Evolutionary conservation across 2,113 vertebrate genomes (phyloP).

Genomic region (Mus spicilegus): DNA sequence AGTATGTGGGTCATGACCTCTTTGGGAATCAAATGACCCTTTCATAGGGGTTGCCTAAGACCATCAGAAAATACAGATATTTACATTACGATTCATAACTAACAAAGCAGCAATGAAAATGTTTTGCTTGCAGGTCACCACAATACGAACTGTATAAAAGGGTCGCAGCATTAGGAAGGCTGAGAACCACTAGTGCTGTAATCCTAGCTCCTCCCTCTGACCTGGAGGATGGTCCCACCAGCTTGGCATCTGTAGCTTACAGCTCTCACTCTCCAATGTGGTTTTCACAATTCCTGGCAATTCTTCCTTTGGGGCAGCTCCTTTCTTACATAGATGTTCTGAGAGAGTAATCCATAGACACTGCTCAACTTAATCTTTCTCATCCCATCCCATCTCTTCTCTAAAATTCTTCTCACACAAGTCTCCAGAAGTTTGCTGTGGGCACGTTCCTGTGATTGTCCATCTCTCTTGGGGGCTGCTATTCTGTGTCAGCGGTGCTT

Average conservation of each 20-base stretch:
- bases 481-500: neutral
- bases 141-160: no score
- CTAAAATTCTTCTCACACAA: neutral
- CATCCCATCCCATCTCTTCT: neutral
- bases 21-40: no score
- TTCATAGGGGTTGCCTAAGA: no score
- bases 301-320: neutral
- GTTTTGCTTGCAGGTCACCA: no score
- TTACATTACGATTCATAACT: no score
- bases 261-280: neutral
- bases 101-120: no score
- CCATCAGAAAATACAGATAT: no score
- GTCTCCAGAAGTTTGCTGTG: neutral
- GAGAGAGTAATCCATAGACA: neutral
- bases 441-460: neutral
- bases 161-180: no score
- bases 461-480: neutral
- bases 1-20: no score
- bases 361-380: constrained; percentile 9
- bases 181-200: neutral
- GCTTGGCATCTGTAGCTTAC: neutral
- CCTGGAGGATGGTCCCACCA: neutral
- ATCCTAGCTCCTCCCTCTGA: neutral
- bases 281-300: neutral
- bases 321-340: neutral